A percentile compares a stretch with the other conserved stretches of the same genome.
These are phyloP conservation scores for Silurus lanzhouensis DNA, from an alignment of 2,797 vertebrate species.

Conservation along the genomic window DNA sequence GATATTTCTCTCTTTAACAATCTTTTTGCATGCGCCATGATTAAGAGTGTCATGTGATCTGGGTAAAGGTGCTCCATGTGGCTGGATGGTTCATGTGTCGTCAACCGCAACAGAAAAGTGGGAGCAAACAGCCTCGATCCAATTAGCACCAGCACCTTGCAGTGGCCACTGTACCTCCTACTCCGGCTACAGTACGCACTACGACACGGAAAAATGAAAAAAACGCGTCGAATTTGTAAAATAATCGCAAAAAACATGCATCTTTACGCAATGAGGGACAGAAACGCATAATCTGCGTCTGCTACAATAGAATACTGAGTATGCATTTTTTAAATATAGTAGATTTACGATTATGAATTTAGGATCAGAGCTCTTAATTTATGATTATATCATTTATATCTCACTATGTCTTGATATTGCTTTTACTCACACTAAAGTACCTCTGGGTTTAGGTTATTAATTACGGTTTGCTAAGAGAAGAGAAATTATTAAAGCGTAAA, in stretches of 20 bases:
- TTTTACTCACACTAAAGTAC: background rate
- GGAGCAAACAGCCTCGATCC: conserved; percentile 99
- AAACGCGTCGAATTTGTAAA: background rate
- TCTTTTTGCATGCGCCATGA: background rate
- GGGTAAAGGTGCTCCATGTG: conserved; percentile 87
- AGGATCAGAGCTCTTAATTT: background rate
- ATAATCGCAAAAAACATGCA: background rate
- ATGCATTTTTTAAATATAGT: background rate
- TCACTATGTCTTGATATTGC: too few species aligned
- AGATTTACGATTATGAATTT: background rate
- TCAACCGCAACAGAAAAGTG: conserved; percentile 99
- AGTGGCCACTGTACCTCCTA: conserved; percentile 80
- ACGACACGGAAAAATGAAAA: background rate
- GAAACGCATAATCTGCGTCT: background rate
- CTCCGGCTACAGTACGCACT: conserved; percentile 22
- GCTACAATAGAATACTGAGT: background rate
- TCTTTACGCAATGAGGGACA: background rate
- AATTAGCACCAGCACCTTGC: conserved; percentile 93
- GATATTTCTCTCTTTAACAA: background rate
- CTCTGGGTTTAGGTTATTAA: background rate
- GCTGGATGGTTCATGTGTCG: conserved; percentile 99
- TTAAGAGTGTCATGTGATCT: conserved; percentile 66
- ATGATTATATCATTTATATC: background rate
- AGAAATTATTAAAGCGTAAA: background rate
- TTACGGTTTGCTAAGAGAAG: background rate